These are phyloP conservation scores for Axea sp. DNA, from an alignment of 2,888 invertebrate genomes.

Conservation along the genomic window DNA sequence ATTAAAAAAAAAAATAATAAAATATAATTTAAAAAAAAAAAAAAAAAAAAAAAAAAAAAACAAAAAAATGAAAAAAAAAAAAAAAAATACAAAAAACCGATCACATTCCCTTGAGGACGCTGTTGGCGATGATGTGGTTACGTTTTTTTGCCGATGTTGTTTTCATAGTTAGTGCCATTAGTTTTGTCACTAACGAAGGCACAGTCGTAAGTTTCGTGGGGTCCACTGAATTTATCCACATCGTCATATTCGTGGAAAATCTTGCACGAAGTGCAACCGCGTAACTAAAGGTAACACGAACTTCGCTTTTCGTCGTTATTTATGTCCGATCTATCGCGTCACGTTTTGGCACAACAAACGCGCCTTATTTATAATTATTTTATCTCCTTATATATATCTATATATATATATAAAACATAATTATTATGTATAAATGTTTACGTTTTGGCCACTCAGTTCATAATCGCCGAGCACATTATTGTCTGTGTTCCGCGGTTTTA, in stretches of 20 bases:
- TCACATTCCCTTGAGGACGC: conserved; percentile 65
- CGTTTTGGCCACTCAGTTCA: conserved; percentile 79
- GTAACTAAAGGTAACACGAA: conserved; percentile 65
- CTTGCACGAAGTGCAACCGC: conserved; percentile 52
- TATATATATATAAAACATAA: conserved; percentile 71
- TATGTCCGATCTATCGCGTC: conserved; percentile 63
- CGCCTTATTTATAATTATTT: conserved; percentile 64
- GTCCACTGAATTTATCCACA: conserved; percentile 58
- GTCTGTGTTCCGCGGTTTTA: conserved; percentile 76
- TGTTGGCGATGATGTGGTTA: conserved; percentile 68
- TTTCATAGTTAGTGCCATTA: conserved; percentile 68
- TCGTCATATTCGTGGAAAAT: conserved; percentile 64
- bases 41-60: conserved; percentile 41
- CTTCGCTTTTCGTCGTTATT: conserved; percentile 50
- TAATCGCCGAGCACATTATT: conserved; percentile 76
- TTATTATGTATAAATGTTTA: conserved; percentile 78
- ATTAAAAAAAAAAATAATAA: no score
- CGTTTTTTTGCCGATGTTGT: conserved; percentile 62
- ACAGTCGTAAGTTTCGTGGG: conserved; percentile 76
- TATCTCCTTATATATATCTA: conserved; percentile 65
- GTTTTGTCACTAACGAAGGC: conserved; percentile 75
- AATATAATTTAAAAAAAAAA: no score
- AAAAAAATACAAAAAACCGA: conserved; percentile 42
- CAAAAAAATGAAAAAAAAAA: conserved; percentile 27
- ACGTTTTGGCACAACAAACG: conserved; percentile 75